Evolutionary conservation across 2,797 vertebrate genomes (phyloP), one percentile per base, ranked within the genome.

Genomic region (Australoheros facetus): DNA sequence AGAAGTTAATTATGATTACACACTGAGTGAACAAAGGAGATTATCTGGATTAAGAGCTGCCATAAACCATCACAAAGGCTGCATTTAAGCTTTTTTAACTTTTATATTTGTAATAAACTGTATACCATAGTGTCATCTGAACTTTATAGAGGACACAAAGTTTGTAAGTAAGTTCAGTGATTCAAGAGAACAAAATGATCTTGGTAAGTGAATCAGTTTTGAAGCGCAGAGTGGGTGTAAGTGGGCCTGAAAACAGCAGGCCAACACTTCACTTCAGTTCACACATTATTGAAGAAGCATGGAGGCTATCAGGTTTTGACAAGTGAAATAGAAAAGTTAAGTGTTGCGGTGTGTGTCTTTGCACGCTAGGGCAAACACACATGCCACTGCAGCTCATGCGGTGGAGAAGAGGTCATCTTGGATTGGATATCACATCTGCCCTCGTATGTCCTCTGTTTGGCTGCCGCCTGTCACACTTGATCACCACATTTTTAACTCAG

Each of bases 401-500:
- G 78, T 75, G 59, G 56, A 81, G 56, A 86, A 45, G 77, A 89
- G 86, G 87, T 90, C 11, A 55, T 71, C 78, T 85, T 83, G 86
- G 83, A 91, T 94, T 94, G 78, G 83, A 83, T 92, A 85, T 92
- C 90, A 86, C 75, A 83, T 87, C 85, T 84, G 90, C 64, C 89
- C 92, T 89, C 86, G 78, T 78, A 64, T 81, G 89, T 80, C 92
- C 93, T 93, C 88, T 93, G 89, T 90, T 89, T 80, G 85, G 64
- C 85, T 87, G 79, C 87, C 72, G 86, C 87, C 87, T 91, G 89
- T 90, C 90, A 91, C 88, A 88, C 74, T 85, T 56, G 62, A 88
- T 91, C 88, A 85, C 84, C 74, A 80, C 84, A 88, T 86, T 92
- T 88, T 88, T 59, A 88, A 73, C 87, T 89, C 88, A 77, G 79